phyloP scores from a whole-genome alignment of 2,888 invertebrate genomes.

The Tetragonula carbonaria region DNA sequence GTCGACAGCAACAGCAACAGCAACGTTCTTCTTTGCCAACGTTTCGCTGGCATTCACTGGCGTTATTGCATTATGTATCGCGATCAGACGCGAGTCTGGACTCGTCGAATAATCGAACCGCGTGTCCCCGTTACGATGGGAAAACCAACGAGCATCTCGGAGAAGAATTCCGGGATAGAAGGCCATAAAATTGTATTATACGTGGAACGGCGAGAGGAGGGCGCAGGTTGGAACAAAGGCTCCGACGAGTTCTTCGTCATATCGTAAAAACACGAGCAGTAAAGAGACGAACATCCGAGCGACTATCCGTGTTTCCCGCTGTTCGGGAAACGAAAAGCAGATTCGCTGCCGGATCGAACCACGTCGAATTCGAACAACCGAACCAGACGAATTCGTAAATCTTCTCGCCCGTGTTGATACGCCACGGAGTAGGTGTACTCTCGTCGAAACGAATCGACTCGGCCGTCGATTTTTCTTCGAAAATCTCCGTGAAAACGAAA shows the following conservation, averaged over 20 bases:
- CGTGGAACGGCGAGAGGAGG: slow-evolving; percentile 39
- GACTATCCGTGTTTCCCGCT: slow-evolving; percentile 36
- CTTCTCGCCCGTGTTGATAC: background rate
- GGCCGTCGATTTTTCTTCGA: slow-evolving; percentile 4
- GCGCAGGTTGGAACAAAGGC: slow-evolving; percentile 53
- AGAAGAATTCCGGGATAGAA: slow-evolving; percentile 49
- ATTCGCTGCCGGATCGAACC: slow-evolving; percentile 46
- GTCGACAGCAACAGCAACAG: background rate
- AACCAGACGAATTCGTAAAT: slow-evolving; percentile 41
- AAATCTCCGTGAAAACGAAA: background rate
- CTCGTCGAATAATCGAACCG: slow-evolving; percentile 48
- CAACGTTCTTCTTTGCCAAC: background rate
- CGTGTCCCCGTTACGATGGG: slow-evolving; percentile 41
- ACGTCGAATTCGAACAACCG: slow-evolving; percentile 40
- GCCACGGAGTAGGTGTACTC: slow-evolving; percentile 10
- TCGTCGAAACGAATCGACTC: background rate
- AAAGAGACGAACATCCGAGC: slow-evolving; percentile 47
- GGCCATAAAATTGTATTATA: slow-evolving; percentile 67
- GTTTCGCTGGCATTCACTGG: background rate
- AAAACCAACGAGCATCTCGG: slow-evolving; percentile 29
- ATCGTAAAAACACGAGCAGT: slow-evolving; percentile 61
- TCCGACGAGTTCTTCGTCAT: slow-evolving; percentile 38
- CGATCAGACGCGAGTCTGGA: slow-evolving; percentile 9
- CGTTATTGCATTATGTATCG: slow-evolving; percentile 35
- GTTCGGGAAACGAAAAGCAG: slow-evolving; percentile 33